Conservation (phyloP, 2,797 vertebrate genomes). For the Nannoperca australis region DNA sequence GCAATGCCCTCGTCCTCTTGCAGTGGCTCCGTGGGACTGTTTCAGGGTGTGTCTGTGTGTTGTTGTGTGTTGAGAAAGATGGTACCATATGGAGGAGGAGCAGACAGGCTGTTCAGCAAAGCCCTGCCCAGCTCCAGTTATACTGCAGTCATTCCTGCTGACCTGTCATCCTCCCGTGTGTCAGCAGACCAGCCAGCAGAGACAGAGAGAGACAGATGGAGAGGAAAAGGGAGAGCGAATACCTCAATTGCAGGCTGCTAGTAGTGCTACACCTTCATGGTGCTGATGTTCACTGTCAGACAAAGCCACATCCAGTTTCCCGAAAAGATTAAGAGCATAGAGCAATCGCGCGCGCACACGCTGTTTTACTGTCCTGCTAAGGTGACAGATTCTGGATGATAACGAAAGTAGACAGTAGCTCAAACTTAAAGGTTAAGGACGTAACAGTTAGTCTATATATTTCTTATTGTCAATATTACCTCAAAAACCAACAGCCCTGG, state of each 20-base stretch:
- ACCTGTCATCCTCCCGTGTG: conserved; percentile 70
- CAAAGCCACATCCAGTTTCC: conserved; percentile 32
- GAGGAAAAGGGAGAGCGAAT: conserved; percentile 2
- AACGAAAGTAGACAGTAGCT: conserved; percentile 2
- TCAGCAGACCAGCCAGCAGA: conserved; percentile 54
- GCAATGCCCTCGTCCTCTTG: conserved; percentile 70
- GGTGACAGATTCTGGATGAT: background rate
- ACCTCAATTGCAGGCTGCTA: conserved; percentile 24
- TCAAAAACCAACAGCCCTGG: background rate
- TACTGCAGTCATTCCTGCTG: conserved; percentile 79
- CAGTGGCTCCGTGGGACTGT: conserved; percentile 44
- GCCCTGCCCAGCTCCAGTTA: conserved; percentile 67
- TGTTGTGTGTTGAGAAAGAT: conserved; percentile 52
- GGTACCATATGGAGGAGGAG: conserved; percentile 72
- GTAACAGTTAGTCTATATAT: background rate
- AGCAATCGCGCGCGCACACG: conserved; percentile 3
- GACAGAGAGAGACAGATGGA: conserved; percentile 7
- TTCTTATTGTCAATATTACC: background rate
- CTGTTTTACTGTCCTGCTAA: background rate
- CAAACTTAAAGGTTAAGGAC: background rate
- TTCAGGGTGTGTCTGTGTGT: conserved; percentile 35
- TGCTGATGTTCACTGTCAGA: conserved; percentile 17
- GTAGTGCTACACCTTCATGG: conserved; percentile 30
- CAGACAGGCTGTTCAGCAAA: conserved; percentile 65
- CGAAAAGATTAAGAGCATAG: conserved; percentile 11